phyloP scores from a whole-genome alignment of 2,797 vertebrate species.

The Hypotaenidia philippensis region DNA sequence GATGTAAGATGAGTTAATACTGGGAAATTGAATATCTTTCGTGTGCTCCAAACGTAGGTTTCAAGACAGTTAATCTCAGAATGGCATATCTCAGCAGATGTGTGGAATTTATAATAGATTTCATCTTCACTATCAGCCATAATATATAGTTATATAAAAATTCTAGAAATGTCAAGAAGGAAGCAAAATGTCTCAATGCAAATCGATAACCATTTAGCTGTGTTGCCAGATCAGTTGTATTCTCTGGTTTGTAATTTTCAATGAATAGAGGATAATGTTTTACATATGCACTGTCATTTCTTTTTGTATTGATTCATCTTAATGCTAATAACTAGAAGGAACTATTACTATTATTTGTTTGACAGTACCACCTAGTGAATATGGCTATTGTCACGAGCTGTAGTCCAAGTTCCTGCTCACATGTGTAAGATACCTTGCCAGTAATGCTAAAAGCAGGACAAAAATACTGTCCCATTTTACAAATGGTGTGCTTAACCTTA shows the following conservation, averaged over 20 bases:
- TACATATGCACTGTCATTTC: conserved; percentile 46
- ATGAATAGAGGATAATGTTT: conserved; percentile 63
- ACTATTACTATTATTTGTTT: conserved; percentile 2
- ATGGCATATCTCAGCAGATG: conserved; percentile 64
- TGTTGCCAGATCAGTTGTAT: conserved; percentile 61
- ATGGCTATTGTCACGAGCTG: neutral
- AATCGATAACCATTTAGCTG: conserved; percentile 79
- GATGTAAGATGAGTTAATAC: conserved; percentile 28
- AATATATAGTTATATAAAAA: conserved; percentile 64
- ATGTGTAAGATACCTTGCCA: accelerated
- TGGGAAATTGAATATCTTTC: conserved; percentile 52
- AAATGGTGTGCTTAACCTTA: neutral
- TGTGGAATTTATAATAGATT: conserved; percentile 37
- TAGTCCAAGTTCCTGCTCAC: neutral
- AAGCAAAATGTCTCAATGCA: conserved; percentile 56
- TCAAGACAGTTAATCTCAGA: conserved; percentile 71
- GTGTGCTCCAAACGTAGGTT: conserved; percentile 13
- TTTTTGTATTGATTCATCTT: conserved; percentile 60
- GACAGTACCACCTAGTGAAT: conserved; percentile 1
- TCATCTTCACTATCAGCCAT: conserved; percentile 38
- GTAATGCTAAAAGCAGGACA: neutral
- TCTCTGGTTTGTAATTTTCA: conserved; percentile 69
- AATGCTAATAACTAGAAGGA: too few species aligned
- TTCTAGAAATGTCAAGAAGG: conserved; percentile 40
- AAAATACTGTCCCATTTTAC: neutral